Conservation (phyloP, 2,113 vertebrate genomes). For the Panthera uncia region DNA sequence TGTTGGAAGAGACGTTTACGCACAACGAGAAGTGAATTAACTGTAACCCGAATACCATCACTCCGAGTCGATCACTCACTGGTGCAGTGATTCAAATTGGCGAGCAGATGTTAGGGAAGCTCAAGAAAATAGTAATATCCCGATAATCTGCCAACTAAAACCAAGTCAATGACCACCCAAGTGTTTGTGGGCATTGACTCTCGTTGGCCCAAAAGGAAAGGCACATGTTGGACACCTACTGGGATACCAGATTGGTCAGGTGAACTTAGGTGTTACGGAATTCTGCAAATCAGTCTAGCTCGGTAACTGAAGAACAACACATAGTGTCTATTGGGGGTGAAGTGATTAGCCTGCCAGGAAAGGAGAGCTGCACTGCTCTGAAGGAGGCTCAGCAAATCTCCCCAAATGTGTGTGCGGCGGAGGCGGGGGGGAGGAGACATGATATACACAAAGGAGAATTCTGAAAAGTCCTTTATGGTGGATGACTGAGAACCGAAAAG, state of each 20-base stretch:
- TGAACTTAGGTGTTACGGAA: background rate
- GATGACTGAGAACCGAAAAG: background rate
- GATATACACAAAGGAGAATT: background rate
- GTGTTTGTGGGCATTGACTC: background rate
- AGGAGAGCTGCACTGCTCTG: background rate
- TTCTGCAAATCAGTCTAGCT: background rate
- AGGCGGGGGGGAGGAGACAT: no score
- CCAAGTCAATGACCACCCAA: background rate
- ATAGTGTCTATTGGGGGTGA: background rate
- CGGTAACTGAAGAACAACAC: background rate
- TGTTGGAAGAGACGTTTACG: background rate
- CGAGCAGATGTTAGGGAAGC: background rate
- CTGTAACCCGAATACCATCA: background rate
- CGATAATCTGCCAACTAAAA: background rate
- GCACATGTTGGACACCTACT: accelerated
- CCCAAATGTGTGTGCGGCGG: accelerated
- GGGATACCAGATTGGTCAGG: accelerated
- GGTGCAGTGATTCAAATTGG: background rate
- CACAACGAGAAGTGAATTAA: background rate
- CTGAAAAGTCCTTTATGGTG: background rate
- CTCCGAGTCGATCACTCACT: background rate
- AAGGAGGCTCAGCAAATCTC: background rate
- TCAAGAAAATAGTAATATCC: background rate
- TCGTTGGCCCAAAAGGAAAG: no score
- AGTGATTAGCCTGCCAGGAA: background rate